Evolutionary conservation across 2,797 vertebrate species (phyloP), one percentile per base, ranked within the genome.

Genomic region (Apogon talboti): DNA sequence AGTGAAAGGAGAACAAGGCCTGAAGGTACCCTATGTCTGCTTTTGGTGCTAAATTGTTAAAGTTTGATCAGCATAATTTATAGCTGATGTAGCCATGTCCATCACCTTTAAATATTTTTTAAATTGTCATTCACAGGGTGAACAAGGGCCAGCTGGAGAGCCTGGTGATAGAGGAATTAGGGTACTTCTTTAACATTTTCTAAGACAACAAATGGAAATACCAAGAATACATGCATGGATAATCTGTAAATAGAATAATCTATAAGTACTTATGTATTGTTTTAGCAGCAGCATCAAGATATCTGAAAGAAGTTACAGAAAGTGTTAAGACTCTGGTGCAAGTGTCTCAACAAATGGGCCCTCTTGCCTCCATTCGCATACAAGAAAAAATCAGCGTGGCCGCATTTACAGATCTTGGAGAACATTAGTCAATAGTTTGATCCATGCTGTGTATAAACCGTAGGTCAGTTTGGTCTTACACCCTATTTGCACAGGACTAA

Each of bases 141-240:
- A 95, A 60, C 66, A 69, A 69, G 96, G 96, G 71, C 38, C 79
- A 49, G 19, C 87, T 43, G 96, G 96, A 84, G 91, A 94, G 51
- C 82, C 91, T 24, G 96, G 96, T 58, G 94, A 95, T 45, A 92
- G 90, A 89, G 96, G 96, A 86, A 82, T 94, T 44, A 92, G 91
- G 94, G 96, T 97, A 87, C 42, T 58, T 52, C 42, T 58, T 52
- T 10, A 7, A 0, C 30, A 2, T 66, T 41, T 62, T 69, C 2
- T 3, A 13, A 24, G 1, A 41, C 6, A 38, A 10, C 43, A 38
- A 3, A 1, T 11, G 6, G 11, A 55, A 38, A 58, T 24, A 21
- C n/a, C 28, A 13, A 7, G 18, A 16, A 28, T 38, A 37, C n/a
- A 24, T 16, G 15, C 3, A 50, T n/a, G 10, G 35, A 52, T 15